phyloP scores from a whole-genome alignment of 2,888 invertebrate species.

The Meliscaeva auricollis region DNA sequence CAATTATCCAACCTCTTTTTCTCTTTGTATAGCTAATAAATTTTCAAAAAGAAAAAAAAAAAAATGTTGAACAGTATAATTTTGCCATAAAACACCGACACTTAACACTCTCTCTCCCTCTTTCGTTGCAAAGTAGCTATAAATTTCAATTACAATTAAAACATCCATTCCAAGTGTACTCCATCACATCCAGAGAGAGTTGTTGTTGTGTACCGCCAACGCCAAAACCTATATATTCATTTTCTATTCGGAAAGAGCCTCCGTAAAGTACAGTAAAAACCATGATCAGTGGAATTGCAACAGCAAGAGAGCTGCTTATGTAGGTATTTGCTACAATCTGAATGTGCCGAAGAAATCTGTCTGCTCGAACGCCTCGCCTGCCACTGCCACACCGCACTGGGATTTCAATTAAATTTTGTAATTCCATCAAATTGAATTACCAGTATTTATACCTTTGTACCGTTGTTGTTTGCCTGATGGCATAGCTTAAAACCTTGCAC shows the following conservation, averaged over 20 bases:
- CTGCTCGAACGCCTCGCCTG: slow-evolving; percentile 14
- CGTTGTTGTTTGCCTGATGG: slow-evolving; percentile 54
- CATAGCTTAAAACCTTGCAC: slow-evolving; percentile 30
- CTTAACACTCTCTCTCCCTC: slow-evolving; percentile 27
- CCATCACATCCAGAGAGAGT: background rate
- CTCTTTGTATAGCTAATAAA: background rate
- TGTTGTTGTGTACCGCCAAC: background rate
- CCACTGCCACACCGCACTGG: slow-evolving; percentile 18
- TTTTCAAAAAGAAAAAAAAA: background rate
- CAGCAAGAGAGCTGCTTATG: background rate
- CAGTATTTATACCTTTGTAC: slow-evolving; percentile 62
- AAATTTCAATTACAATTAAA: slow-evolving; percentile 71
- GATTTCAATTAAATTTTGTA: slow-evolving; percentile 76
- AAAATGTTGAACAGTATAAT: slow-evolving; percentile 17
- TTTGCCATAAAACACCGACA: slow-evolving; percentile 38
- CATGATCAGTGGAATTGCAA: background rate
- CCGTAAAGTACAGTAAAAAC: background rate
- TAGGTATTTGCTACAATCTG: background rate
- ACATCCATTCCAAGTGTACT: slow-evolving; percentile 40
- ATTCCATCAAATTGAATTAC: slow-evolving; percentile 76
- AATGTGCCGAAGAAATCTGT: slow-evolving; percentile 33
- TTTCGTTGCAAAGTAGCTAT: slow-evolving; percentile 42
- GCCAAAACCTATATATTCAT: background rate
- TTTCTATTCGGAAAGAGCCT: slow-evolving; percentile 2
- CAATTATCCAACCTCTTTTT: slow-evolving; percentile 28